A percentile compares a stretch with the other conserved stretches of the same genome.
Evolutionary conservation across 2,888 invertebrate species (phyloP).

Genomic region (Spilarctia lutea): DNA sequence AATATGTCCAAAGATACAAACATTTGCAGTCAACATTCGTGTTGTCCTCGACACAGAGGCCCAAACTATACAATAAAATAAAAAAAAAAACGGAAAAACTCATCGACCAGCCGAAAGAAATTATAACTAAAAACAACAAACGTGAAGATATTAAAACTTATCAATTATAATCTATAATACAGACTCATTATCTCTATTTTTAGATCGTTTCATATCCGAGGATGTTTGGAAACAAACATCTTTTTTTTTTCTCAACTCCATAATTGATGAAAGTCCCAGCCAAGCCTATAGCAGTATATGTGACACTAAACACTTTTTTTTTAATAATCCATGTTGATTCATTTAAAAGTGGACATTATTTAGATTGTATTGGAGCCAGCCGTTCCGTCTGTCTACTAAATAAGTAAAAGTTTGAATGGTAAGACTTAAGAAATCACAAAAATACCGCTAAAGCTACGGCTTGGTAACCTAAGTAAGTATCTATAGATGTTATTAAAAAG

Average conservation of each 20-base stretch:
- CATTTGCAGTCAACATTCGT: slow-evolving; percentile 42
- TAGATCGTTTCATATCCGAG: slow-evolving; percentile 39
- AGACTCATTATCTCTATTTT: slow-evolving; percentile 67
- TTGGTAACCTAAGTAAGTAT: slow-evolving; percentile 8
- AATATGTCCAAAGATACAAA: slow-evolving; percentile 38
- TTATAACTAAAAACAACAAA: slow-evolving; percentile 77
- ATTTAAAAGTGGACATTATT: background rate
- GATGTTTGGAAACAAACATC: slow-evolving; percentile 21
- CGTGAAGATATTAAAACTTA: slow-evolving; percentile 65
- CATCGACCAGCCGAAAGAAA: slow-evolving; percentile 62
- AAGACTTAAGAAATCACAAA: background rate
- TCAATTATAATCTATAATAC: slow-evolving; percentile 73
- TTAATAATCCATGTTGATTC: background rate
- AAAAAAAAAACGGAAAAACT: slow-evolving; percentile 43
- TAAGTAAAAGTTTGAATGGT: background rate
- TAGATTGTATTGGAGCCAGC: background rate
- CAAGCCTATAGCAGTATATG: background rate
- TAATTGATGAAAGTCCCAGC: slow-evolving; percentile 8
- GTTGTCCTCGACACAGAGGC: slow-evolving; percentile 30
- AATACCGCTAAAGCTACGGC: background rate
- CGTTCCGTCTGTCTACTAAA: background rate
- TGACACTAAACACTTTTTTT: background rate
- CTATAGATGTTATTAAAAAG: background rate
- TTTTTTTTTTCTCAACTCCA: slow-evolving; percentile 9
- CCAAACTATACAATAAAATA: slow-evolving; percentile 44